Evolutionary conservation across 2,113 vertebrate genomes (phyloP), one percentile per base, ranked within the genome.

Genomic region (Elephas maximus): DNA sequence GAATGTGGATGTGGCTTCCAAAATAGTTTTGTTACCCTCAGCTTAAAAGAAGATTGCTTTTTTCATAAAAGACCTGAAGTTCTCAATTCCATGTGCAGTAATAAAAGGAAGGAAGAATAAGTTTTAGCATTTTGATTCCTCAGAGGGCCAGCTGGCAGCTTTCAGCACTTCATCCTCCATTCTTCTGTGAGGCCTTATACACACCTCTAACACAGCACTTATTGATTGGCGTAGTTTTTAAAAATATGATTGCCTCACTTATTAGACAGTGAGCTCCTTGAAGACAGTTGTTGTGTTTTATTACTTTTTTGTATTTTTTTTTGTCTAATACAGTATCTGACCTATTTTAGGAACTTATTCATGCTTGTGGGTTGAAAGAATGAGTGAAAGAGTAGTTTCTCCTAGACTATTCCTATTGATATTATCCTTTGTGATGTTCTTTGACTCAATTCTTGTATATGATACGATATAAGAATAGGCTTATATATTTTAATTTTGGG

Each of bases 1-100:
- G 87, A 91, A 76, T 77, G 79, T 24, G n/a, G 17, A 12, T 24
- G 7, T 44, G 44, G 48, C 80, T 88, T 96, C 90, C 84, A 83
- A 26, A 96, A 71, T 60, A 69, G 74, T 83, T 74, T 96, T 45
- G 57, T 28, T 53, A n/a, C 48, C 28, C 69, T 82, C 44, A 37
- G 26, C 79, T 77, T 93, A 10, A 73, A 82, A 79, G 44, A 89
- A 81, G 44, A 48, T 21, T 79, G 37, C 15, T 78, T 95, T 28
- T 69, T 8, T 5, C 8, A 57, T 45, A 33, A 60, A 85, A 45
- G 48, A 77, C 24, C 41, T 85, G 48, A 74, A 60, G 85, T 80
- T 96, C 77, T 93, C 33, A 48, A 10, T 91, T 77, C 28, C 51
- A 41, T 37, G 30, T 85, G 65, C 17, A 48, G 44, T n/a, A 78